Conservation (phyloP, 2,113 vertebrate species). For the Cyprinodon tularosa region DNA sequence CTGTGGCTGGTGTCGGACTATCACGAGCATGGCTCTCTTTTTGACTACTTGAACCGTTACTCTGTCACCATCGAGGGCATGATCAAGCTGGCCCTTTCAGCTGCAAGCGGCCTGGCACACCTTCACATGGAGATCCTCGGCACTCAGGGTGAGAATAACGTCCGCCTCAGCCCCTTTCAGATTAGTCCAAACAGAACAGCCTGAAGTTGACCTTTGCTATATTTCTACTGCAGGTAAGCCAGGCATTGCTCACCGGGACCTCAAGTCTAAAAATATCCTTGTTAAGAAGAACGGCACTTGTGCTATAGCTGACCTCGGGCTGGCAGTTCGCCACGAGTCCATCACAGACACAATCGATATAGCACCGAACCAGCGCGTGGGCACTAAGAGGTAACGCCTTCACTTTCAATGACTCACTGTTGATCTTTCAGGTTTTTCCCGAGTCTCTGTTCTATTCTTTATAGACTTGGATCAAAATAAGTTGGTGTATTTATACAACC, state of each 20-base stretch:
- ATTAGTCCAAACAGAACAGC: not conserved
- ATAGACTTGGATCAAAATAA: not conserved
- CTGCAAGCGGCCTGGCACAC: constrained; percentile 94
- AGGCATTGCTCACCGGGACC: constrained; percentile 96
- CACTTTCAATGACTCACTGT: not conserved
- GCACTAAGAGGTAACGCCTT: constrained; percentile 90
- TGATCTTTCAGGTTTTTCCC: rapidly evolving
- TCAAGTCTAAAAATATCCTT: constrained; percentile 98
- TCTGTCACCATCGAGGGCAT: constrained; percentile 96
- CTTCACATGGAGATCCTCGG: constrained; percentile 99
- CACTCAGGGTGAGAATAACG: constrained; percentile 87
- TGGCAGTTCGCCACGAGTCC: constrained; percentile 95
- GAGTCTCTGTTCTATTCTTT: not conserved
- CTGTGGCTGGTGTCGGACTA: constrained; percentile 98
- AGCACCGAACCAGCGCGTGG: constrained; percentile 95
- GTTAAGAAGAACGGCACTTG: constrained; percentile 98
- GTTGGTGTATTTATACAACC: no score
- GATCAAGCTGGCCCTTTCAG: constrained; percentile 94
- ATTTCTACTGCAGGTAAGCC: constrained; percentile 87
- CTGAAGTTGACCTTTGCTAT: not conserved
- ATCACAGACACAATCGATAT: constrained; percentile 98
- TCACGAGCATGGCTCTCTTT: constrained; percentile 95
- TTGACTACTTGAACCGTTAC: constrained; percentile 96
- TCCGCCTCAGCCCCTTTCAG: rapidly evolving
- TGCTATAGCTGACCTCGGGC: constrained; percentile 95